Evolutionary conservation across 2,888 invertebrate species (phyloP).

Genomic region (Oscheius sp.): DNA sequence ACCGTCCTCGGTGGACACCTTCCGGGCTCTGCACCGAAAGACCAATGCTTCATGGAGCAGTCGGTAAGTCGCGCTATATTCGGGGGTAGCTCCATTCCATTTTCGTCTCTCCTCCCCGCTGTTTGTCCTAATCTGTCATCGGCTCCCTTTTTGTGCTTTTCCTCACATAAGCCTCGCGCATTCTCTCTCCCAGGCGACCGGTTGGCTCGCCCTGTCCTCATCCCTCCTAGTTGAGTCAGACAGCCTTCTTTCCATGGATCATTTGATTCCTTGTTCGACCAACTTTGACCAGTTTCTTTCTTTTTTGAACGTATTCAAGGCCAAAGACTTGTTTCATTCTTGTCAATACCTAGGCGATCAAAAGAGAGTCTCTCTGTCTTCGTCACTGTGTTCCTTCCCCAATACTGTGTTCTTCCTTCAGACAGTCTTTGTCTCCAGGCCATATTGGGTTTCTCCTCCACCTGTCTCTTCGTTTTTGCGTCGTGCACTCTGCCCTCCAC

Average conservation of each 20-base stretch:
- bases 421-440: neutral
- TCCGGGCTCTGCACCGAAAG: slow-evolving; percentile 44
- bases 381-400: too few species aligned
- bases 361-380: neutral
- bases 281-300: too few species aligned
- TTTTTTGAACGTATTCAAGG: too few species aligned
- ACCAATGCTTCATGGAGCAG: slow-evolving; percentile 40
- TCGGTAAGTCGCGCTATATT: slow-evolving; percentile 25
- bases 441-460: slow-evolving; percentile 16
- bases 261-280: too few species aligned
- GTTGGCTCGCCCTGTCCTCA: slow-evolving; percentile 14
- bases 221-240: neutral
- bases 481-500: slow-evolving; percentile 36
- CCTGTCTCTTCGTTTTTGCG: slow-evolving; percentile 17
- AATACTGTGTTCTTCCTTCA: too few species aligned
- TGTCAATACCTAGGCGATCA: neutral
- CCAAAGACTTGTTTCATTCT: neutral
- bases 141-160: slow-evolving; percentile 35
- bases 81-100: neutral
- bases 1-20: slow-evolving; percentile 55
- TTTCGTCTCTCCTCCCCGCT: slow-evolving; percentile 9
- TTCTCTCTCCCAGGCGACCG: slow-evolving; percentile 26
- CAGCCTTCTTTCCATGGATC: too few species aligned
- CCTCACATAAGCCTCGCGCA: slow-evolving; percentile 36
- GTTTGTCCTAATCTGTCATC: slow-evolving; percentile 37